Percentiles rank a stretch among this genome's conserved stretches.
These are phyloP conservation scores for Pogonocichla stellata DNA, from an alignment of 2,113 vertebrate species.

Conservation along the genomic window DNA sequence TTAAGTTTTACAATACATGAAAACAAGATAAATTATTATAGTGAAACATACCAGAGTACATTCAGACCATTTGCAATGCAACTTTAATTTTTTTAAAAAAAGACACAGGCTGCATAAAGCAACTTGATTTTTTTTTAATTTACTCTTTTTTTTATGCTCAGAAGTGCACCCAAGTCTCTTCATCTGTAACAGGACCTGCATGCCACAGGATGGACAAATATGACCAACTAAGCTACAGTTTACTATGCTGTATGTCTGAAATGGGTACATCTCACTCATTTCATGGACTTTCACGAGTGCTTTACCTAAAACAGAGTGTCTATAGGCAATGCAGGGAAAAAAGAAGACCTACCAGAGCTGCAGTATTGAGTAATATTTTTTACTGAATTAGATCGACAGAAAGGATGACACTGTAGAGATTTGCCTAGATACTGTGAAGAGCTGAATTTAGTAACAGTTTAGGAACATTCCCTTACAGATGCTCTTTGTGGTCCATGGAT, in stretches of 20 bases:
- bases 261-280: neutral
- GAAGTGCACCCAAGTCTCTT: neutral
- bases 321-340: neutral
- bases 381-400: neutral
- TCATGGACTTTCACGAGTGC: neutral
- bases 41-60: neutral
- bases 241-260: neutral
- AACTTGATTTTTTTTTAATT: neutral
- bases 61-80: neutral
- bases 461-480: neutral
- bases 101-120: neutral
- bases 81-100: neutral
- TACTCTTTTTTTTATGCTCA: neutral
- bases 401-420: neutral
- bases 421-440: neutral
- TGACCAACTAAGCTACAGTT: neutral
- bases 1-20: neutral
- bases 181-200: neutral
- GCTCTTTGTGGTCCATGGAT: neutral
- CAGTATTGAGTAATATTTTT: neutral
- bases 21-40: neutral
- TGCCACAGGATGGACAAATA: neutral
- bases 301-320: neutral
- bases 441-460: neutral
- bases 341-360: neutral